Conservation (phyloP, 2,888 invertebrate genomes). For the Drosophila maculinotata region DNA sequence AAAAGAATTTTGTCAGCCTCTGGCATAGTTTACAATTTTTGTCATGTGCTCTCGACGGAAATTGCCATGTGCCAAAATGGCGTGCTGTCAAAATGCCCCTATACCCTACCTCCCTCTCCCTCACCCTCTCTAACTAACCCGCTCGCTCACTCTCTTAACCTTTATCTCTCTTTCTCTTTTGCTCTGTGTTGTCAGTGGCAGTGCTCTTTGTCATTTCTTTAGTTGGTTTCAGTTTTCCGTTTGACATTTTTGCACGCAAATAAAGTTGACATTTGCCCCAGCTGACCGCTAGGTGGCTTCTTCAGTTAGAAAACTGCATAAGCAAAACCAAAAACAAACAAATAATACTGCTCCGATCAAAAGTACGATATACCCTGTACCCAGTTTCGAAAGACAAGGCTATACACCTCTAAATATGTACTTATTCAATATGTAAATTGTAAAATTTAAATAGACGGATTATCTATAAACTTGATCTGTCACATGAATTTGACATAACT, state of each 20-base stretch:
- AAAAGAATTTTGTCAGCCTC: neutral
- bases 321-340: conserved; percentile 2
- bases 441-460: no score
- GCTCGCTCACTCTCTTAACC: neutral
- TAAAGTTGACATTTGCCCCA: conserved; percentile 50
- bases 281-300: conserved; percentile 50
- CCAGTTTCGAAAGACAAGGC: neutral
- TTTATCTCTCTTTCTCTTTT: neutral
- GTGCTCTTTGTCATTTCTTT: conserved; percentile 46
- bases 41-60: conserved; percentile 72
- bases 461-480: no score
- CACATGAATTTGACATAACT: no score
- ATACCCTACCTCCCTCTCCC: neutral
- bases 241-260: conserved; percentile 65
- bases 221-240: conserved; percentile 51
- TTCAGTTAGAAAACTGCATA: conserved; percentile 12
- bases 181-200: conserved; percentile 30
- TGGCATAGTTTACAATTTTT: conserved; percentile 52
- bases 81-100: conserved; percentile 39
- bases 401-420: no score
- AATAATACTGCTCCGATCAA: neutral
- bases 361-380: neutral
- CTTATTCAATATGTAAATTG: no score
- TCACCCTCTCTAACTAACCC: neutral
- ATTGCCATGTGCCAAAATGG: conserved; percentile 75